Conservation (phyloP, 2,888 invertebrate species). For the Andrena praecox region DNA sequence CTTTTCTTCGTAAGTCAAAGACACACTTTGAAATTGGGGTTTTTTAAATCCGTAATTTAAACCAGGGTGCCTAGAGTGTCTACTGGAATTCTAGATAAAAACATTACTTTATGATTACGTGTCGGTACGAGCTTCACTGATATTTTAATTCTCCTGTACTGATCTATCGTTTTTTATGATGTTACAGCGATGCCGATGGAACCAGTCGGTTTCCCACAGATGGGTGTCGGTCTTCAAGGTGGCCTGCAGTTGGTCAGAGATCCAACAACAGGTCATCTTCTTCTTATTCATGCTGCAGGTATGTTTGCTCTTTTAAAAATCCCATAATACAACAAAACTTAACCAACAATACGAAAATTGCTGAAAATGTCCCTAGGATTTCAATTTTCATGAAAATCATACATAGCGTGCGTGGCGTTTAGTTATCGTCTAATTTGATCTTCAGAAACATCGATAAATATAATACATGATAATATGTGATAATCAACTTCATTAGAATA, state of each 20-base stretch:
- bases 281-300: constrained; percentile 91
- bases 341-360: not conserved
- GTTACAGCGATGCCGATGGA: constrained; percentile 88
- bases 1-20: too few relatives aligned
- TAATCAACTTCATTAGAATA: too few relatives aligned
- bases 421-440: too few relatives aligned
- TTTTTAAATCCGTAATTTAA: too few relatives aligned
- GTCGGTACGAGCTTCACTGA: not conserved
- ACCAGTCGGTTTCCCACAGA: constrained; percentile 89
- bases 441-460: too few relatives aligned
- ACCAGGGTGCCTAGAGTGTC: too few relatives aligned
- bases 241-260: constrained; percentile 92
- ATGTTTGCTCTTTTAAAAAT: constrained; percentile 38
- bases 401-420: too few relatives aligned
- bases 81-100: not conserved
- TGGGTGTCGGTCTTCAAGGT: constrained; percentile 81
- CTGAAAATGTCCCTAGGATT: too few relatives aligned
- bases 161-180: constrained; percentile 9
- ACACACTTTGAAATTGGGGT: too few relatives aligned
- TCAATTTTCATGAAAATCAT: too few relatives aligned
- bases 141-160: not conserved
- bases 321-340: not conserved
- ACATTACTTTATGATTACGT: not conserved
- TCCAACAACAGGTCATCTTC: constrained; percentile 93
- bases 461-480: too few relatives aligned